Evolutionary conservation across 1,140 invertebrate species (phyloP).

Genomic region (Epicauta chinensis): DNA sequence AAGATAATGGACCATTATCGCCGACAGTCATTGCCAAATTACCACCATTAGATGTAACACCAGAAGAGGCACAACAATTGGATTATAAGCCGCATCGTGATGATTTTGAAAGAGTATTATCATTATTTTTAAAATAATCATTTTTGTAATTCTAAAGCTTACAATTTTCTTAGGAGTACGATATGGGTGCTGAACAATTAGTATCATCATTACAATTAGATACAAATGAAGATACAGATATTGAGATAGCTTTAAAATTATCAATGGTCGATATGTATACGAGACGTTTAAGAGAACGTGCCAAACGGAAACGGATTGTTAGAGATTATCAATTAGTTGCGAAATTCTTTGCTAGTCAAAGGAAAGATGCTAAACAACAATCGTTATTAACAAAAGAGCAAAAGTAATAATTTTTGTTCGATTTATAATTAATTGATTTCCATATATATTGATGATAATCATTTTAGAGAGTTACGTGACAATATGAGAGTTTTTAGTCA

Average conservation of each 20-base stretch:
- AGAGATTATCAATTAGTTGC: slow-evolving; percentile 80
- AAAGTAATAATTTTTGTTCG: slow-evolving; percentile 49
- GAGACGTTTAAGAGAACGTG: slow-evolving; percentile 74
- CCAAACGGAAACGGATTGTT: slow-evolving; percentile 79
- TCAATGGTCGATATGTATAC: slow-evolving; percentile 87
- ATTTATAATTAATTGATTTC: background rate
- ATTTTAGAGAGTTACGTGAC: slow-evolving; percentile 65
- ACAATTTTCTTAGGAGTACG: slow-evolving; percentile 73
- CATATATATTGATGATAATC: background rate
- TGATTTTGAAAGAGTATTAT: slow-evolving; percentile 92
- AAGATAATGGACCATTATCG: slow-evolving; percentile 76
- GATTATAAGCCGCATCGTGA: slow-evolving; percentile 95
- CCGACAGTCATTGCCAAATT: slow-evolving; percentile 63
- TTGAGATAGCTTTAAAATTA: slow-evolving; percentile 75
- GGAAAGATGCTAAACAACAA: slow-evolving; percentile 60
- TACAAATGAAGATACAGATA: slow-evolving; percentile 76
- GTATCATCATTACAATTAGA: slow-evolving; percentile 70
- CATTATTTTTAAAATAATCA: no score
- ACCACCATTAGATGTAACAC: slow-evolving; percentile 69
- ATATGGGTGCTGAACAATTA: slow-evolving; percentile 84
- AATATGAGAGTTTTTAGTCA: slow-evolving; percentile 78
- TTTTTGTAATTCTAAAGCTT: no score
- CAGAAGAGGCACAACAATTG: slow-evolving; percentile 79
- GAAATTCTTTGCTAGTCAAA: slow-evolving; percentile 61
- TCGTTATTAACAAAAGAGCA: slow-evolving; percentile 62